Base-by-base conservation (phyloP, 2,797 vertebrate genomes). In the Tamandua tetradactyla region DNA sequence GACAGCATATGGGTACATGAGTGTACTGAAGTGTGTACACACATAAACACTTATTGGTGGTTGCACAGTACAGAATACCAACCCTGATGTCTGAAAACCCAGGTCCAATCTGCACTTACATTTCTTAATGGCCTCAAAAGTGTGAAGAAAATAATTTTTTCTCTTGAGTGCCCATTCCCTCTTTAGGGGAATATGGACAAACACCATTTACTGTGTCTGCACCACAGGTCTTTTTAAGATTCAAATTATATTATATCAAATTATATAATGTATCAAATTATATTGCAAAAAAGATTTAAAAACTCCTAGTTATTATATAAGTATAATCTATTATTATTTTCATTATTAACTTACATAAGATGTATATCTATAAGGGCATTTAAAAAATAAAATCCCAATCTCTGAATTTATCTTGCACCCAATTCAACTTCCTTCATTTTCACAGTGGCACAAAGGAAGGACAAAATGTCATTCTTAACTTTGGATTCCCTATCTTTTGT, bases 381-480 rank as follows among this genome's bases (percentile, higher is more conserved):
- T 47, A 32, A 10, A 62, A 42, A 42, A 6, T 18, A n/a, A 82
- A 75, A 62, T 18, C 9, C 11, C 23, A 32, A 0, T 52, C 13
- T 74, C 40, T 49, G 7, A 44, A 30, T 74, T 90, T 37, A 76
- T 27, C 71, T 78, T 52, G 9, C 13, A 57, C 1, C 71, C 35
- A 40, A 47, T 13, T 81, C 52, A 66, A n/a, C 20, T 52, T 15
- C 37, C 61, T 78, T 71, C 14, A 40, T 49, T 88, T 74, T 49
- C 7, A 75, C 20, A 86, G 47, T 3, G 23, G 9, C 42, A 47
- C 61, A 66, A 42, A 32, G 1, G 7, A 94, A 96, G 86, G 88
- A 91, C 85, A 97, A 93, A 35, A 22, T 69, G 85, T 40, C 59
- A 47, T 83, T 47, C 82, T 74, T 66, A 87, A 42, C 84, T 93